Evolutionary conservation across 2,888 invertebrate species (phyloP).

Genomic region (Ischnus inquisitorius): DNA sequence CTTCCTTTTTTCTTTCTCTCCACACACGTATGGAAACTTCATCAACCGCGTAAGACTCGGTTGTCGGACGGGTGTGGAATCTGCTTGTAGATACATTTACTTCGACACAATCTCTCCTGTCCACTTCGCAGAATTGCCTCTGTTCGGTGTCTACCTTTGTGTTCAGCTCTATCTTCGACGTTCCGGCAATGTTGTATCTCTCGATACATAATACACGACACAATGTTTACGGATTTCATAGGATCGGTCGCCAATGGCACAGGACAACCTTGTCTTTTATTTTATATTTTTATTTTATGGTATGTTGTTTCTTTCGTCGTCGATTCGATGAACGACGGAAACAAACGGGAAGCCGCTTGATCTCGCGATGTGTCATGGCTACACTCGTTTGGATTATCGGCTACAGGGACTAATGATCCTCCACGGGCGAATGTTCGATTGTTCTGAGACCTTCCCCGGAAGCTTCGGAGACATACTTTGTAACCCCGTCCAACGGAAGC

Average conservation of each 20-base stretch:
- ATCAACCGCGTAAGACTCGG: conserved; percentile 50
- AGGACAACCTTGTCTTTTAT: not conserved
- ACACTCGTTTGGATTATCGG: not conserved
- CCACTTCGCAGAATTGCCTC: not conserved
- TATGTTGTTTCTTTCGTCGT: conserved; percentile 1
- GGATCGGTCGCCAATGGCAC: not conserved
- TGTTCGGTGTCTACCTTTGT: not conserved
- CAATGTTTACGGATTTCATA: conserved; percentile 2
- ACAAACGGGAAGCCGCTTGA: not conserved
- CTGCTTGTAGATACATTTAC: conserved; percentile 32
- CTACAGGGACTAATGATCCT: conserved; percentile 38
- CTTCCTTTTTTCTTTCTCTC: conserved; percentile 13
- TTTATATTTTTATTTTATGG: conserved; percentile 2
- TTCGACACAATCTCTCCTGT: conserved; percentile 13
- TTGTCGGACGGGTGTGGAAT: not conserved
- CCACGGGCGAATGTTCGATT: conserved; percentile 14
- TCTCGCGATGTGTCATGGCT: not conserved
- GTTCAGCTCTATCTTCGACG: not conserved
- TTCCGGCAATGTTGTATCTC: not conserved
- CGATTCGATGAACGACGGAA: conserved; percentile 12
- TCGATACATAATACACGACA: conserved; percentile 1
- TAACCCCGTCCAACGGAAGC: conserved; percentile 22
- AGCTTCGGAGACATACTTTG: conserved; percentile 37
- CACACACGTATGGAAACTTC: conserved; percentile 33
- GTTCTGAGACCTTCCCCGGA: not conserved